Evolutionary conservation across 1,140 invertebrate species (phyloP).

Genomic region (Spodoptera litura): DNA sequence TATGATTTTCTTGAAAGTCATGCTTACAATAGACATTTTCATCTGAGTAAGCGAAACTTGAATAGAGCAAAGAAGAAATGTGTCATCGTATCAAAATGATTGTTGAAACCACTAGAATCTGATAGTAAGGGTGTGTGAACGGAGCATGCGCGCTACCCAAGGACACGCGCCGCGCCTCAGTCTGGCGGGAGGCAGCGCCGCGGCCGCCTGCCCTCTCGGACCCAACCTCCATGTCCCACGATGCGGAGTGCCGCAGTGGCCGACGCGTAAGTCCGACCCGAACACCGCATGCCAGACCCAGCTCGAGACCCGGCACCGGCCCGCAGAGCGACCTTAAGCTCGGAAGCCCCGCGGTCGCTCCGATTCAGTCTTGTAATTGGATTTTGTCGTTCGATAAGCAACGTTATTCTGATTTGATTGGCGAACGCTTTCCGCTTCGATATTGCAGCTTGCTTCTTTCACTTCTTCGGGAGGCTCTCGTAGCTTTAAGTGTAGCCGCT

Average conservation of each 20-base stretch:
- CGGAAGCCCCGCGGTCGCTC: conserved; percentile 80
- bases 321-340: conserved; percentile 78
- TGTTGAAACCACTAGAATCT: conserved; percentile 70
- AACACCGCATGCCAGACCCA: conserved; percentile 73
- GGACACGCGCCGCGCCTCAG: conserved; percentile 82
- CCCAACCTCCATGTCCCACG: conserved; percentile 58
- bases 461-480: conserved; percentile 62
- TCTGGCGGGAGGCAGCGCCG: conserved; percentile 78
- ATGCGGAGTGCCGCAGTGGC: conserved; percentile 76
- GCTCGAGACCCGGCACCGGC: conserved; percentile 60
- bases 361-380: conserved; percentile 85
- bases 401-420: conserved; percentile 82
- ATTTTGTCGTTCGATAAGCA: conserved; percentile 83
- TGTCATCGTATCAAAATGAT: conserved; percentile 63
- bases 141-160: conserved; percentile 78
- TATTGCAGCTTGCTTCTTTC: conserved; percentile 78
- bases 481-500: conserved; percentile 79
- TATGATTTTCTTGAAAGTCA: conserved; percentile 14
- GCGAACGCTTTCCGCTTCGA: conserved; percentile 82
- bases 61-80: conserved; percentile 54
- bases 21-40: conserved; percentile 32
- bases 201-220: conserved; percentile 66
- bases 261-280: conserved; percentile 64
- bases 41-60: conserved; percentile 29
- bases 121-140: conserved; percentile 70